A percentile compares a stretch with the other conserved stretches of the same genome.
These are phyloP conservation scores for Hemicrepidius hirtus DNA, from an alignment of 2,888 invertebrate species.

Conservation along the genomic window DNA sequence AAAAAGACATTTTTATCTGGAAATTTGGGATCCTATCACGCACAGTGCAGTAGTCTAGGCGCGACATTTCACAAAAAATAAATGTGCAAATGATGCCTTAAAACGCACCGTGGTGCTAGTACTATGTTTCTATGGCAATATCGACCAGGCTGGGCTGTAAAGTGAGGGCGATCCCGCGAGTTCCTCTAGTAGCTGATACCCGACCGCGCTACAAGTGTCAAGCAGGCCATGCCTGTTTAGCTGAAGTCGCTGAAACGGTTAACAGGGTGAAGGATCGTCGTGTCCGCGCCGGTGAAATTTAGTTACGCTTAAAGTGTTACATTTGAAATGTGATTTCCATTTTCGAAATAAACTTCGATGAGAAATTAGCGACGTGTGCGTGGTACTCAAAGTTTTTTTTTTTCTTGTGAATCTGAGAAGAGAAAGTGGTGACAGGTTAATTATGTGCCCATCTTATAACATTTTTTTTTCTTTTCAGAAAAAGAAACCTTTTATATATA, in stretches of 20 bases:
- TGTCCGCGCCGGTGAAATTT: slow-evolving; percentile 13
- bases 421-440: no score
- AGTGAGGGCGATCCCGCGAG: slow-evolving; percentile 49
- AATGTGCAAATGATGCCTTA: slow-evolving; percentile 51
- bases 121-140: slow-evolving; percentile 63
- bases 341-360: neutral
- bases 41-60: neutral
- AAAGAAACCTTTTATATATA: no score
- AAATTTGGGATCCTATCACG: no score
- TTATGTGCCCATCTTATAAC: no score
- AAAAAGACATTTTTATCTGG: no score
- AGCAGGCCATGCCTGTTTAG: slow-evolving; percentile 48
- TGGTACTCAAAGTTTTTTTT: no score
- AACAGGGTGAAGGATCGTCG: slow-evolving; percentile 31
- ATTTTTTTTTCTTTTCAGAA: no score
- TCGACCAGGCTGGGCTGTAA: slow-evolving; percentile 57
- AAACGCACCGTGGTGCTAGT: slow-evolving; percentile 54
- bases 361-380: no score
- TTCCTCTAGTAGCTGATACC: slow-evolving; percentile 49
- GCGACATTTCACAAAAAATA: slow-evolving; percentile 1
- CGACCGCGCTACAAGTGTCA: slow-evolving; percentile 57
- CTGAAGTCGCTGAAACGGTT: slow-evolving; percentile 38
- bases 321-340: neutral
- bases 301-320: slow-evolving; percentile 19
- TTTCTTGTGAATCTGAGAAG: no score